These are phyloP conservation scores for Matsumurasca onukii DNA, from an alignment of 1,140 invertebrate species.

Conservation along the genomic window DNA sequence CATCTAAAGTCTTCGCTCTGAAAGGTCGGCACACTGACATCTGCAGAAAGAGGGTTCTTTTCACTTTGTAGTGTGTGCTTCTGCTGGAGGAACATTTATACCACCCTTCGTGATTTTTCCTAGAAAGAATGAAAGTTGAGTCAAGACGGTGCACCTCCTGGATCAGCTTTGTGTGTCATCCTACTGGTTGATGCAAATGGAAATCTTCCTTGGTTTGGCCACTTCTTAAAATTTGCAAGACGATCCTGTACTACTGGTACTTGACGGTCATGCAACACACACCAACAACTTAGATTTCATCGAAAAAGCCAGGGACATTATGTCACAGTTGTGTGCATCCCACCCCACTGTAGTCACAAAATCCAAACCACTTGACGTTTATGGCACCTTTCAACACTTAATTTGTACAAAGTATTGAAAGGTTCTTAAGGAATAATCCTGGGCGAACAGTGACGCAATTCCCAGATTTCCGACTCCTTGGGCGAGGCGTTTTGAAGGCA, in stretches of 20 bases:
- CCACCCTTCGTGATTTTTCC: constrained; percentile 47
- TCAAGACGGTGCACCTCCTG: constrained; percentile 45
- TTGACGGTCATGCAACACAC: constrained; percentile 45
- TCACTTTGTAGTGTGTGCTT: constrained; percentile 43
- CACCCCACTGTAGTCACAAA: constrained; percentile 46
- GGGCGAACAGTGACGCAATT: constrained; percentile 43
- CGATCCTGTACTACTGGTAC: constrained; percentile 43
- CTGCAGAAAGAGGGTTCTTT: constrained; percentile 41
- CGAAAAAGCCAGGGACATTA: constrained; percentile 38
- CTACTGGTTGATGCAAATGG: constrained; percentile 40
- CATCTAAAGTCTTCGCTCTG: constrained; percentile 42
- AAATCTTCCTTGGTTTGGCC: constrained; percentile 46
- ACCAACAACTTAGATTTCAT: constrained; percentile 45
- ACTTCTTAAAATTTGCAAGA: constrained; percentile 43
- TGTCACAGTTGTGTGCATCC: constrained; percentile 41
- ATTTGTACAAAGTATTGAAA: constrained; percentile 40
- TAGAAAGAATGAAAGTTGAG: constrained; percentile 40
- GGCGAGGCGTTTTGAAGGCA: constrained; percentile 43
- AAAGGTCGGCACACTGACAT: constrained; percentile 42
- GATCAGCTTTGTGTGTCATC: constrained; percentile 44
- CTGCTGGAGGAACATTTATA: constrained; percentile 44
- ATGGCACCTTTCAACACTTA: constrained; percentile 44
- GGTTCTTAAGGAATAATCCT: constrained; percentile 44
- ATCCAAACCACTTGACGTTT: constrained; percentile 50
- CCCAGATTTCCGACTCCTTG: constrained; percentile 44